Percentiles rank a stretch among this genome's conserved stretches.
Evolutionary conservation across 2,797 vertebrate species (phyloP).

Genomic region (Pitangus sulphuratus): DNA sequence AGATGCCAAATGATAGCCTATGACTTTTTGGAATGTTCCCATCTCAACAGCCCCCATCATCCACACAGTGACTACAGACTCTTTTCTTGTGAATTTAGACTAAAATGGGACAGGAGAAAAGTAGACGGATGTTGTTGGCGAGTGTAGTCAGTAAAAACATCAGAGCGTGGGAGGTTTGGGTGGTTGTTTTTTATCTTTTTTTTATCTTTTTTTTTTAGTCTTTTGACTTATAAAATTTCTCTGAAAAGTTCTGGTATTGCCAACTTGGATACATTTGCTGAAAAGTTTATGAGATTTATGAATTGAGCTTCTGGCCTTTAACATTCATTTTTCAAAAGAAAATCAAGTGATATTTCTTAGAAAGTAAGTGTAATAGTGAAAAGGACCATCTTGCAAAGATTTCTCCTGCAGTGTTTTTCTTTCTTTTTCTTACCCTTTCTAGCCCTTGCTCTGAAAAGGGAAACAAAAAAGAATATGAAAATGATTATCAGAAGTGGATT

Average conservation of each 20-base stretch:
- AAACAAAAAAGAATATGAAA: not conserved
- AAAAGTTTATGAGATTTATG: constrained; percentile 41
- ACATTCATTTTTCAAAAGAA: constrained; percentile 10
- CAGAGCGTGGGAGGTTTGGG: not conserved
- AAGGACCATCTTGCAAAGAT: not conserved
- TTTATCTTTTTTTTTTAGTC: not conserved
- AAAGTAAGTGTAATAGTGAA: not conserved
- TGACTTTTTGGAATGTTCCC: not conserved
- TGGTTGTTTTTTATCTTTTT: rapidly evolving
- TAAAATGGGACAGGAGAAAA: not conserved
- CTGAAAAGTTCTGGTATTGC: not conserved
- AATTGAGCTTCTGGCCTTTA: not conserved
- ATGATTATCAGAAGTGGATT: not conserved
- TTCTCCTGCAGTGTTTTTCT: not conserved
- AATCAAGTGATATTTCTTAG: not conserved
- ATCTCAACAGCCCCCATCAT: not conserved
- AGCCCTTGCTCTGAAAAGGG: not conserved
- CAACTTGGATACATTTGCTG: not conserved
- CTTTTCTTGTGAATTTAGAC: not conserved
- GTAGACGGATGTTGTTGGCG: not conserved
- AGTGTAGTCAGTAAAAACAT: not conserved
- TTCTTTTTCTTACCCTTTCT: not conserved
- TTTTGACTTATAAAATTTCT: not conserved
- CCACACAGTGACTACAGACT: not conserved
- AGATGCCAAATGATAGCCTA: not conserved